A percentile compares a stretch with the other conserved stretches of the same genome.
Evolutionary conservation across 2,888 invertebrate species (phyloP).

Genomic region (Cantharis rufa): DNA sequence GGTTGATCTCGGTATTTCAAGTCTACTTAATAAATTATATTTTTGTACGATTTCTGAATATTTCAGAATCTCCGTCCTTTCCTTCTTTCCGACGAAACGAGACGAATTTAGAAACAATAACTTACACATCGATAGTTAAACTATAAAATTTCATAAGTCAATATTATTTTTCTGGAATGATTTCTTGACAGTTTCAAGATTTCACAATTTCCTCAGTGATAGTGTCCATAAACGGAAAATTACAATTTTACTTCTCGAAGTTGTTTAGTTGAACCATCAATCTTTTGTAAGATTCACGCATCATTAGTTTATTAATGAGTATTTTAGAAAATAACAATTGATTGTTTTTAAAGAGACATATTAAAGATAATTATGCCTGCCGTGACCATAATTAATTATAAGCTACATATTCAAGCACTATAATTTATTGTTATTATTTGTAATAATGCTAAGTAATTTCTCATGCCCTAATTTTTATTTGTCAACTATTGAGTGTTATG

Average conservation of each 20-base stretch:
- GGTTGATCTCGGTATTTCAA: not conserved
- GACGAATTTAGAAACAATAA: not conserved
- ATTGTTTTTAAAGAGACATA: not conserved
- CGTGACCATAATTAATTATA: not conserved
- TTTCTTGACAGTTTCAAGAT: not conserved
- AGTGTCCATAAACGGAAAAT: not conserved
- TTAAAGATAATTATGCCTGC: not conserved
- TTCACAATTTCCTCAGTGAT: not conserved
- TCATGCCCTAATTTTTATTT: not conserved
- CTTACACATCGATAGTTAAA: not conserved
- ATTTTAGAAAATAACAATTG: not conserved
- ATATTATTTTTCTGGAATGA: not conserved
- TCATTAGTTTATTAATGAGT: not conserved
- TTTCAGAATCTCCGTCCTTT: not conserved
- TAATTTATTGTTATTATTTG: not conserved
- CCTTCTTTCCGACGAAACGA: not conserved
- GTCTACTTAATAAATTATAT: not conserved
- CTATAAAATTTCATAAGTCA: not conserved
- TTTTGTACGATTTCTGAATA: not conserved
- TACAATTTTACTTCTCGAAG: not conserved
- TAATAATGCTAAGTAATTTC: not conserved
- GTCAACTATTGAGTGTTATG: not conserved
- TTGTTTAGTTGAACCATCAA: not conserved
- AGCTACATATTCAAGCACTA: not conserved
- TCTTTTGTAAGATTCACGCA: not conserved